Percentiles rank a stretch among this genome's conserved stretches.
phyloP scores from a whole-genome alignment of 2,888 invertebrate genomes.

The Scrobipalpa atriplicella region DNA sequence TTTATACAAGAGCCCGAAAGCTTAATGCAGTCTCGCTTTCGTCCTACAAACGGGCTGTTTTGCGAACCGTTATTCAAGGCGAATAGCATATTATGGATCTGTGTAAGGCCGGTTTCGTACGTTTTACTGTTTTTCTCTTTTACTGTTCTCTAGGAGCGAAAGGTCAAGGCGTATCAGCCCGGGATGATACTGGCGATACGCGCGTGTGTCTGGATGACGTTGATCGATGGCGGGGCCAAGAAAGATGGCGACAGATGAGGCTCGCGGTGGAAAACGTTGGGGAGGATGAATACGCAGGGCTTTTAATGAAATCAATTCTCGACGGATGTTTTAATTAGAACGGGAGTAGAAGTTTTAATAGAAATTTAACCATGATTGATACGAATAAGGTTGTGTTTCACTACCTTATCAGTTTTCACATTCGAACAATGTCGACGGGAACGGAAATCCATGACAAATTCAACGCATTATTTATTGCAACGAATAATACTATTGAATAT shows the following conservation, averaged over 20 bases:
- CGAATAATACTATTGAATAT: background rate
- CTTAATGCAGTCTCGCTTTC: no score
- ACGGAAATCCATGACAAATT: background rate
- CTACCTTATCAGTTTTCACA: no score
- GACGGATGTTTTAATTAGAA: slow-evolving; percentile 11
- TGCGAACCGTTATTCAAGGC: no score
- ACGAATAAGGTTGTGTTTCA: no score
- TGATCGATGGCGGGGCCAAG: slow-evolving; percentile 25
- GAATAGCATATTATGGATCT: no score
- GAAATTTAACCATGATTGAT: background rate
- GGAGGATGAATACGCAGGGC: slow-evolving; percentile 9
- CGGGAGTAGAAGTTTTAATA: background rate
- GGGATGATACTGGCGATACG: slow-evolving; percentile 15
- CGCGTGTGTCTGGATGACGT: slow-evolving; percentile 28
- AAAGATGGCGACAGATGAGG: slow-evolving; percentile 24
- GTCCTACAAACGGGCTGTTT: no score
- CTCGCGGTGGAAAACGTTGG: slow-evolving; percentile 9
- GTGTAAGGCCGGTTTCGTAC: no score
- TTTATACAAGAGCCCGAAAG: no score
- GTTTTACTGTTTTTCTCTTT: no score
- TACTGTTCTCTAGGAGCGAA: background rate
- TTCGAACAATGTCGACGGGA: background rate
- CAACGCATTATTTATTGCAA: background rate
- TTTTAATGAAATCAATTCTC: slow-evolving; percentile 19
- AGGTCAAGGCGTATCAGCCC: slow-evolving; percentile 25